Percentiles rank a stretch among this genome's conserved stretches.
phyloP scores from a whole-genome alignment of 2,888 invertebrate genomes.

The Opisthograptis luteolata region DNA sequence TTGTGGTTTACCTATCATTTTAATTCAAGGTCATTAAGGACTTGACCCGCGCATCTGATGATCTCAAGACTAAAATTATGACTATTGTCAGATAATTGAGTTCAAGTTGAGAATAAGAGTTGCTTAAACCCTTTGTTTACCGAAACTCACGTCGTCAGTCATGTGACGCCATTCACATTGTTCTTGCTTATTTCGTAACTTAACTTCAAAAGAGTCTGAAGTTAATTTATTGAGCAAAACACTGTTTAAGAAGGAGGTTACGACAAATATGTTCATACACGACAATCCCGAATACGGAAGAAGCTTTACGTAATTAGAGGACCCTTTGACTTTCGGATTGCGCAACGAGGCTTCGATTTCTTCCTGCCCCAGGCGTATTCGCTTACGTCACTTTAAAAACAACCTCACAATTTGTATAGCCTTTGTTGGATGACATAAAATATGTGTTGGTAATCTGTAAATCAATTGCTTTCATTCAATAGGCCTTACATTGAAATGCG shows the following conservation, averaged over 20 bases:
- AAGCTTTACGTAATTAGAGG: constrained; percentile 62
- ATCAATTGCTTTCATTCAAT: constrained; percentile 23
- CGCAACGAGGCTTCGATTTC: constrained; percentile 73
- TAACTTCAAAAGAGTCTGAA: constrained; percentile 9
- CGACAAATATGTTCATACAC: constrained; percentile 25
- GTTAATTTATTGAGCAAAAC: constrained; percentile 14
- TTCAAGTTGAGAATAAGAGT: constrained; percentile 26
- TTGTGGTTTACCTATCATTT: background rate
- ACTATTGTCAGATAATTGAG: constrained; percentile 20
- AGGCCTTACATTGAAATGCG: background rate
- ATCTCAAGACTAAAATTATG: constrained; percentile 9
- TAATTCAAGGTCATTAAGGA: constrained; percentile 2
- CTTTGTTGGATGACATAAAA: constrained; percentile 29
- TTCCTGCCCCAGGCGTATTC: constrained; percentile 63
- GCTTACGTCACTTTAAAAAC: constrained; percentile 56
- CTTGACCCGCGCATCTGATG: constrained; percentile 15
- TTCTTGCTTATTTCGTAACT: constrained; percentile 14
- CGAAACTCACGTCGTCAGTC: constrained; percentile 13
- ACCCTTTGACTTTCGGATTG: constrained; percentile 69
- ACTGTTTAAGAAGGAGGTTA: constrained; percentile 19
- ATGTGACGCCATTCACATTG: constrained; percentile 21
- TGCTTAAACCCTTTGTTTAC: constrained; percentile 23
- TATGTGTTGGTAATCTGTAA: constrained; percentile 20
- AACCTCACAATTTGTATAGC: constrained; percentile 10
- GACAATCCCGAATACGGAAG: constrained; percentile 41